phyloP scores from a whole-genome alignment of 2,888 invertebrate species.

The Monochamus alternatus region DNA sequence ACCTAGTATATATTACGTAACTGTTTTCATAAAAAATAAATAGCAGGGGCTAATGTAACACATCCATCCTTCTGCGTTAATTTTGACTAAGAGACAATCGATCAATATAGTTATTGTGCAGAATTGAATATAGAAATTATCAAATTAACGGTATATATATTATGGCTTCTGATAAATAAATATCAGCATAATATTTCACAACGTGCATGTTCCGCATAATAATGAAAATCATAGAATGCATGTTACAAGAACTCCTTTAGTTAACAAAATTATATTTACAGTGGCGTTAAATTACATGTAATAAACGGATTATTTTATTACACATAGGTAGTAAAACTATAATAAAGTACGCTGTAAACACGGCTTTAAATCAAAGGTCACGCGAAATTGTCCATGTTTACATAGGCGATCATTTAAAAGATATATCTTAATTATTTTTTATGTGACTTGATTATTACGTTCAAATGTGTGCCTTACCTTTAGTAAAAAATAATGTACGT shows the following conservation, averaged over 20 bases:
- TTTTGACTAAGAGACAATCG: too few species aligned
- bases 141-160: too few species aligned
- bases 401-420: conserved; percentile 15
- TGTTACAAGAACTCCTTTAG: conserved; percentile 7
- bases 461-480: background rate
- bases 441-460: too few species aligned
- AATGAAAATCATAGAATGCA: background rate
- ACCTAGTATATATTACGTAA: too few species aligned
- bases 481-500: background rate
- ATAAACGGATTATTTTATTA: conserved; percentile 66
- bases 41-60: too few species aligned
- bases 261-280: conserved; percentile 36
- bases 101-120: too few species aligned
- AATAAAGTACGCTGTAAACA: conserved; percentile 65
- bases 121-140: too few species aligned
- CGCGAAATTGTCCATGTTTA: conserved; percentile 58
- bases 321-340: conserved; percentile 65
- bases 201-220: background rate
- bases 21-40: too few species aligned
- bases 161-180: background rate
- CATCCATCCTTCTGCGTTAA: too few species aligned
- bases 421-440: conserved; percentile 19
- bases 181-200: background rate
- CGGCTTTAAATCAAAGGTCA: conserved; percentile 59
- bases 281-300: conserved; percentile 63